These are phyloP conservation scores for Passer montanus DNA, from an alignment of 2,113 vertebrate genomes.

Conservation along the genomic window DNA sequence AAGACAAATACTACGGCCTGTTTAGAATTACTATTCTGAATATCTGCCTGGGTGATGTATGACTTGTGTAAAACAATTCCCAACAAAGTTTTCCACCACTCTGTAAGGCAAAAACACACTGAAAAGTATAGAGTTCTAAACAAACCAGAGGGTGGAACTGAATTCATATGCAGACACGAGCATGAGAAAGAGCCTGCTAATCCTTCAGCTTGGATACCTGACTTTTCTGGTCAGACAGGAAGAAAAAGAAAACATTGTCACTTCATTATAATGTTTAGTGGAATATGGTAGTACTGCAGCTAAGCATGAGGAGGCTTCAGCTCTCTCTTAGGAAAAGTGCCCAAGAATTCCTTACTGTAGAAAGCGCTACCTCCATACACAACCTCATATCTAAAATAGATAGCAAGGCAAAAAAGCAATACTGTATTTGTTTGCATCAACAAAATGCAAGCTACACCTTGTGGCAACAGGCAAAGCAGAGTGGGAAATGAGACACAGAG, in stretches of 20 bases:
- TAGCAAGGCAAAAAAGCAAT: background rate
- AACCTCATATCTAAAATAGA: background rate
- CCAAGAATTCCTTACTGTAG: background rate
- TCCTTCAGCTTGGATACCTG: background rate
- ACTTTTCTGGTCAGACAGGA: background rate
- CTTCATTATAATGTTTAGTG: background rate
- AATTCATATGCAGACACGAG: background rate
- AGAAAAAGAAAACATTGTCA: background rate
- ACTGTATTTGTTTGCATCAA: background rate
- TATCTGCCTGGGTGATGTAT: background rate
- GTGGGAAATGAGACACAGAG: background rate
- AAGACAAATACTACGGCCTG: background rate
- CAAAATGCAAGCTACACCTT: background rate
- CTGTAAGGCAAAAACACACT: background rate
- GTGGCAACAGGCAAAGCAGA: background rate
- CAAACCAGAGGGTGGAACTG: background rate
- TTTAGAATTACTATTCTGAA: background rate
- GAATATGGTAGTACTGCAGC: background rate
- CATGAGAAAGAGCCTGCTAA: background rate
- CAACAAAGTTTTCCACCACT: background rate
- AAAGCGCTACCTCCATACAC: background rate
- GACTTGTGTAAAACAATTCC: background rate
- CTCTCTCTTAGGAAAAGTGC: background rate
- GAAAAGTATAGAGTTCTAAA: background rate
- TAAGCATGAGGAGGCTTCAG: background rate